These are phyloP conservation scores for Drosophila baimaii DNA, from an alignment of 1,140 invertebrate genomes.

Conservation along the genomic window DNA sequence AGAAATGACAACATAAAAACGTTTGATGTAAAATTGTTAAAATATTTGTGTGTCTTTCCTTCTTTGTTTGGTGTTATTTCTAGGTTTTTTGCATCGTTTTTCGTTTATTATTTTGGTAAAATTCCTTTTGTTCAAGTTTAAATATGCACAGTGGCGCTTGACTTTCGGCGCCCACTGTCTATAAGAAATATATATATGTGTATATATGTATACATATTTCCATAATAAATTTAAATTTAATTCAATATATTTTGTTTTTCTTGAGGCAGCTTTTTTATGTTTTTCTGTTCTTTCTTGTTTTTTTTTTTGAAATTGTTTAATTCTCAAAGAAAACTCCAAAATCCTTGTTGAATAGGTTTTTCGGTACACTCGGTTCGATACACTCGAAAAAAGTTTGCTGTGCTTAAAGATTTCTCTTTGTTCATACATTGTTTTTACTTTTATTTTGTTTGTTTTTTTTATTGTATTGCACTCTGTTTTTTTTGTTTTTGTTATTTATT, in stretches of 20 bases:
- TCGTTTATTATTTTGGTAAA: slow-evolving; percentile 48
- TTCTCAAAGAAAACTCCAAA: slow-evolving; percentile 45
- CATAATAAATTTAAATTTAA: slow-evolving; percentile 45
- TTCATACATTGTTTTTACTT: slow-evolving; percentile 26
- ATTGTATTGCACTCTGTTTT: slow-evolving; percentile 68
- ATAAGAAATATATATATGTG: slow-evolving; percentile 42
- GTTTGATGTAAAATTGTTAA: slow-evolving; percentile 40
- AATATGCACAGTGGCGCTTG: slow-evolving; percentile 29
- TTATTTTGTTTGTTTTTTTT: slow-evolving; percentile 49
- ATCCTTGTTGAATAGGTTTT: slow-evolving; percentile 33
- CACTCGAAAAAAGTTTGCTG: slow-evolving; percentile 38
- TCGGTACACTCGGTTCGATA: slow-evolving; percentile 27
- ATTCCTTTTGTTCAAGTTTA: slow-evolving; percentile 44
- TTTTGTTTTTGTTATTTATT: slow-evolving; percentile 10
- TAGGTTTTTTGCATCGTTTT: slow-evolving; percentile 17
- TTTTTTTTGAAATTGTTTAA: slow-evolving; percentile 11
- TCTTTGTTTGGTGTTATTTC: slow-evolving; percentile 32
- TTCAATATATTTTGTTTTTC: slow-evolving; percentile 28
- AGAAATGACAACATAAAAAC: slow-evolving; percentile 18
- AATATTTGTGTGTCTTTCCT: slow-evolving; percentile 35
- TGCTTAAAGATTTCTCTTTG: slow-evolving; percentile 33
- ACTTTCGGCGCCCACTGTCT: slow-evolving; percentile 30
- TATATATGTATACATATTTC: slow-evolving; percentile 40
- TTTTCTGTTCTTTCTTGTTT: slow-evolving; percentile 27
- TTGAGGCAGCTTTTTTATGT: slow-evolving; percentile 44